Conservation (phyloP, 2,888 invertebrate genomes). For the Capitulum mitella region DNA sequence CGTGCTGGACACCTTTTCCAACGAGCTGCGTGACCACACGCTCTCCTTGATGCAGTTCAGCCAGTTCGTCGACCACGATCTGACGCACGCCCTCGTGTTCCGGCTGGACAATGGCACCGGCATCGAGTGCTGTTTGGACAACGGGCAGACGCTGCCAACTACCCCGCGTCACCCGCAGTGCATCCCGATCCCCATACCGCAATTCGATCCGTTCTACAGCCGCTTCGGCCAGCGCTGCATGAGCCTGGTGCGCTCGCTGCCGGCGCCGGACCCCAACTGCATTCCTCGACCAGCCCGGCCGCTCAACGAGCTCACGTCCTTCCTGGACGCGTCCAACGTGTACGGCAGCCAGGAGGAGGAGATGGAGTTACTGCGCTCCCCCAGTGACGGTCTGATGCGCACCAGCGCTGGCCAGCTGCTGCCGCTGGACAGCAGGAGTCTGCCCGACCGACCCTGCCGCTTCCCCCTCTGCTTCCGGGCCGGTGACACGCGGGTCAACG, state of each 20-base stretch:
- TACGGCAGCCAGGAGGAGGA: slow-evolving; percentile 66
- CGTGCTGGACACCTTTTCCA: slow-evolving; percentile 29
- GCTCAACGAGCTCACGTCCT: slow-evolving; percentile 63
- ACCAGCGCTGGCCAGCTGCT: slow-evolving; percentile 27
- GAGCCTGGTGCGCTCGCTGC: slow-evolving; percentile 63
- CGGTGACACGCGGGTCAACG: slow-evolving; percentile 30
- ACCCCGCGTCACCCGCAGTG: slow-evolving; percentile 31
- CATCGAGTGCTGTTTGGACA: slow-evolving; percentile 31
- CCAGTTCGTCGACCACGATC: slow-evolving; percentile 36
- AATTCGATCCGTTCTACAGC: slow-evolving; percentile 34
- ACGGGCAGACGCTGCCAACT: neutral
- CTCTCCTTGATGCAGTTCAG: slow-evolving; percentile 35
- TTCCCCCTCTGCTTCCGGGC: slow-evolving; percentile 3
- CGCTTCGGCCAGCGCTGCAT: slow-evolving; percentile 50
- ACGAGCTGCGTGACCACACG: slow-evolving; percentile 30
- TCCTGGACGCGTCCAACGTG: slow-evolving; percentile 67
- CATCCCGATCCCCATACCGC: slow-evolving; percentile 33
- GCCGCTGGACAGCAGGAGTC: slow-evolving; percentile 9
- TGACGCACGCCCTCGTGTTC: slow-evolving; percentile 34
- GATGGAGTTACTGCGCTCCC: slow-evolving; percentile 58
- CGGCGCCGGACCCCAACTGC: slow-evolving; percentile 57
- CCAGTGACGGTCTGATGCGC: slow-evolving; percentile 53
- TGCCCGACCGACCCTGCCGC: neutral
- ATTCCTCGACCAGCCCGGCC: slow-evolving; percentile 58
- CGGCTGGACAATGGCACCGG: slow-evolving; percentile 31